These are phyloP conservation scores for Hemithea aestivaria DNA, from an alignment of 2,888 invertebrate genomes.

Conservation along the genomic window DNA sequence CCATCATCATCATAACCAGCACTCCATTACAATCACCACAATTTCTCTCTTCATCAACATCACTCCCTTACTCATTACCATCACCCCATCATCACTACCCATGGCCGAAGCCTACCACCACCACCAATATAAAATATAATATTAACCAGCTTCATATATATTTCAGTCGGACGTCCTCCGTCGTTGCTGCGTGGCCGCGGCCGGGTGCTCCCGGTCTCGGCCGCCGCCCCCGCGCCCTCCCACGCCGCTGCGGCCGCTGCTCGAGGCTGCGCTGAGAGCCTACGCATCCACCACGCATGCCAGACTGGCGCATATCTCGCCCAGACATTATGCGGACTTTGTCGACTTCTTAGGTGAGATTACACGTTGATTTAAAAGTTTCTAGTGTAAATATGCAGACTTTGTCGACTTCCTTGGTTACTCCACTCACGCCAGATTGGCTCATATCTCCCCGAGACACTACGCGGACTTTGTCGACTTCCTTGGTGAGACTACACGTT, in stretches of 20 bases:
- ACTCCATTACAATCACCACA: too few relatives aligned
- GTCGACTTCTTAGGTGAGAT: constrained; percentile 68
- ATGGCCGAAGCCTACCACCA: too few relatives aligned
- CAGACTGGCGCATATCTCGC: constrained; percentile 90
- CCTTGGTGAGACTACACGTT: constrained; percentile 60
- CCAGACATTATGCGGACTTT: constrained; percentile 85
- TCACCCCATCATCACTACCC: too few relatives aligned
- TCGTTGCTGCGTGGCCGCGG: constrained; percentile 73
- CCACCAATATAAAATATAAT: too few relatives aligned
- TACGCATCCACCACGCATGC: constrained; percentile 93
- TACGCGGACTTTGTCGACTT: constrained; percentile 80
- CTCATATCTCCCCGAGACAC: constrained; percentile 91
- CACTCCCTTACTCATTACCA: too few relatives aligned
- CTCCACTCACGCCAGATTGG: constrained; percentile 90
- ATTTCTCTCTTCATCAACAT: too few relatives aligned
- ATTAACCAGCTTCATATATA: too few relatives aligned
- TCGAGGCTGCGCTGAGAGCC: constrained; percentile 88
- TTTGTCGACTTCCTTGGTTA: constrained; percentile 69
- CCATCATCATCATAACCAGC: too few relatives aligned
- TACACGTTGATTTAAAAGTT: too few relatives aligned
- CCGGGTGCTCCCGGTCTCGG: constrained; percentile 81
- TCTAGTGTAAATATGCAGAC: constrained; percentile 73
- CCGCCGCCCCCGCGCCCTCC: constrained; percentile 81
- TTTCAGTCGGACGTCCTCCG: constrained; percentile 75
- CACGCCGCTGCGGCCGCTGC: constrained; percentile 83